These are phyloP conservation scores for Cinclus mexicanus DNA, from an alignment of 2,113 vertebrate genomes.

Conservation along the genomic window DNA sequence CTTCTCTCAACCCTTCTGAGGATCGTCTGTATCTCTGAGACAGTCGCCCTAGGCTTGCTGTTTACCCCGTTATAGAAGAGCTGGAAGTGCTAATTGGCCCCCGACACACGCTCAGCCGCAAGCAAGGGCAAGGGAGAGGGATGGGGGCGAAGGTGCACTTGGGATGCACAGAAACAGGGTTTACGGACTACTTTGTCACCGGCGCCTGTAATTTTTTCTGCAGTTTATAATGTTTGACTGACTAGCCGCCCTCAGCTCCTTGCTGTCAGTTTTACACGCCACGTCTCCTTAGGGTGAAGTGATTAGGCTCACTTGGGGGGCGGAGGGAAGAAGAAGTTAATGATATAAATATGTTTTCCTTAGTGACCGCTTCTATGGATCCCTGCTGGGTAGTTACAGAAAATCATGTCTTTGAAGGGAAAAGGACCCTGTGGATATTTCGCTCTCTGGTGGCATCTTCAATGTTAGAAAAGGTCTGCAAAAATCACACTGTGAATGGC, in stretches of 20 bases:
- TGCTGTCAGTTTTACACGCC: background rate
- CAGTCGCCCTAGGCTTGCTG: background rate
- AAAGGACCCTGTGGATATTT: background rate
- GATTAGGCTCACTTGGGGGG: background rate
- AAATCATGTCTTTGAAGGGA: background rate
- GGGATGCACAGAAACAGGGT: background rate
- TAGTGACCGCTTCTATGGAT: background rate
- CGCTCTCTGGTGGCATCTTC: background rate
- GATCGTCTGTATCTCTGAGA: background rate
- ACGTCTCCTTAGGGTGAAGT: background rate
- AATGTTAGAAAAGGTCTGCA: background rate
- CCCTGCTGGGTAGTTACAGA: background rate
- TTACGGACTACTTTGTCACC: background rate
- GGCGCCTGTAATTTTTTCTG: background rate
- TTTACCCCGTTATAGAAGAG: background rate
- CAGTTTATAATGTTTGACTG: background rate
- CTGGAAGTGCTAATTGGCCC: background rate
- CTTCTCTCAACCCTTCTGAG: background rate
- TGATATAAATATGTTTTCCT: background rate
- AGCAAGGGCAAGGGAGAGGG: background rate
- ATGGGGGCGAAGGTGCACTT: rapidly evolving
- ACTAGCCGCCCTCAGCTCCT: background rate
- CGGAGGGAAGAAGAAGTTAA: background rate
- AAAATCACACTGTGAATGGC: background rate
- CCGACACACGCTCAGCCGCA: background rate